A percentile compares a stretch with the other conserved stretches of the same genome.
These are phyloP conservation scores for Cyclophora punctaria DNA, from an alignment of 2,888 invertebrate genomes.

Conservation along the genomic window DNA sequence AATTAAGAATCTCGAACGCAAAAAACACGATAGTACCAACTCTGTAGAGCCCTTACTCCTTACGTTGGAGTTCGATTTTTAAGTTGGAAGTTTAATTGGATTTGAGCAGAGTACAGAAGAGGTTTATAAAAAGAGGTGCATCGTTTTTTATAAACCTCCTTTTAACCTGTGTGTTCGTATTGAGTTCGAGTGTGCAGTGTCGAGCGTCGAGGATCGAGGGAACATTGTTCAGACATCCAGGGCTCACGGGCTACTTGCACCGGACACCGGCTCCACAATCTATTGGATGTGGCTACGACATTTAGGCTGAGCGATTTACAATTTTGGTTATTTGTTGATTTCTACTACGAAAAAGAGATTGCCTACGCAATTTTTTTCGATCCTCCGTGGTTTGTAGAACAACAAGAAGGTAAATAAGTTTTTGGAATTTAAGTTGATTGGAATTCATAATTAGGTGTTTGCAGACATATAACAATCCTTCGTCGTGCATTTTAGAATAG, in stretches of 20 bases:
- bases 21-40: neutral
- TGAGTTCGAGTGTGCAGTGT: slow-evolving; percentile 10
- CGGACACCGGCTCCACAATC: slow-evolving; percentile 3
- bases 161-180: neutral
- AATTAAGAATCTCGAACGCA: neutral
- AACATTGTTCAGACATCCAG: slow-evolving; percentile 22
- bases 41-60: neutral
- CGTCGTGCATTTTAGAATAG: no score
- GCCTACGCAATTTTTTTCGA: no score
- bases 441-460: no score
- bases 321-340: no score
- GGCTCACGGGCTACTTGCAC: slow-evolving; percentile 3
- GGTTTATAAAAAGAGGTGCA: slow-evolving; percentile 30
- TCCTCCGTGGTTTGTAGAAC: no score
- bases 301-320: no score
- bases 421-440: no score
- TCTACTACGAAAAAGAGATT: no score
- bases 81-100: slow-evolving; percentile 38
- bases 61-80: slow-evolving; percentile 7
- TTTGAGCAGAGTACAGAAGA: slow-evolving; percentile 24
- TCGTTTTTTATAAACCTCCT: neutral
- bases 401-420: no score
- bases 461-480: no score
- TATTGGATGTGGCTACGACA: no score
- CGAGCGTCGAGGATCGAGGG: slow-evolving; percentile 12